Percentiles rank a stretch among this genome's conserved stretches.
Conservation (phyloP, 2,888 invertebrate genomes). For the Hyppa rectilinea region DNA sequence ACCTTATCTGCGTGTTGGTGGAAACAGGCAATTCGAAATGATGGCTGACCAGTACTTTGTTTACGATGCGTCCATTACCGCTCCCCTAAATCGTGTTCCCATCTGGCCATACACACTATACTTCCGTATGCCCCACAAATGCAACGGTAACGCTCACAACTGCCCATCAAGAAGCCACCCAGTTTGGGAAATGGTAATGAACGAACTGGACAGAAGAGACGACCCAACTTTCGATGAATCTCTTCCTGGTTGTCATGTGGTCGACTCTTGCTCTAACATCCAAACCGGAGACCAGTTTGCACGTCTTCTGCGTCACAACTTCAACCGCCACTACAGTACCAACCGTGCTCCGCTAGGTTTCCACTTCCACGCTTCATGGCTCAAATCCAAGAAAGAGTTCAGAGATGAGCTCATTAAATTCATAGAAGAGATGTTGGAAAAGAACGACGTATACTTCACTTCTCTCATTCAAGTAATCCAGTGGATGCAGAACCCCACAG, state of each 20-base stretch:
- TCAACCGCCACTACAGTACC: conserved; percentile 97
- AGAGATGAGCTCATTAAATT: conserved; percentile 97
- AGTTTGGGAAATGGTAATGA: conserved; percentile 99
- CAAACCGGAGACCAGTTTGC: conserved; percentile 97
- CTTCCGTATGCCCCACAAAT: conserved; percentile 98
- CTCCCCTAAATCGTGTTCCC: conserved; percentile 96
- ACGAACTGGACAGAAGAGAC: conserved; percentile 97
- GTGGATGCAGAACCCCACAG: conserved; percentile 99
- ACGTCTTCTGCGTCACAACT: conserved; percentile 97
- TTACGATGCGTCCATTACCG: conserved; percentile 98
- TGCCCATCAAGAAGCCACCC: conserved; percentile 97
- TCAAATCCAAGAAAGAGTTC: conserved; percentile 98
- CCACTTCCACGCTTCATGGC: conserved; percentile 98
- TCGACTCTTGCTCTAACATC: conserved; percentile 98
- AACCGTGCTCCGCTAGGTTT: conserved; percentile 98
- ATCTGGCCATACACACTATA: conserved; percentile 99
- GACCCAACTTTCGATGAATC: conserved; percentile 98
- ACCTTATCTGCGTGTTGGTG: conserved; percentile 97
- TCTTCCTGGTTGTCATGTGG: conserved; percentile 98
- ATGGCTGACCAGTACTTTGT: conserved; percentile 98
- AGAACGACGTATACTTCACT: conserved; percentile 98
- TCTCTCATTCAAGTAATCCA: conserved; percentile 97
- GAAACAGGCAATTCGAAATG: conserved; percentile 99
- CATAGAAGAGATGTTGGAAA: conserved; percentile 97
- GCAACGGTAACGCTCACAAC: conserved; percentile 98